Evolutionary conservation across 2,888 invertebrate species (phyloP).

Genomic region (Drosophila kanekoi): DNA sequence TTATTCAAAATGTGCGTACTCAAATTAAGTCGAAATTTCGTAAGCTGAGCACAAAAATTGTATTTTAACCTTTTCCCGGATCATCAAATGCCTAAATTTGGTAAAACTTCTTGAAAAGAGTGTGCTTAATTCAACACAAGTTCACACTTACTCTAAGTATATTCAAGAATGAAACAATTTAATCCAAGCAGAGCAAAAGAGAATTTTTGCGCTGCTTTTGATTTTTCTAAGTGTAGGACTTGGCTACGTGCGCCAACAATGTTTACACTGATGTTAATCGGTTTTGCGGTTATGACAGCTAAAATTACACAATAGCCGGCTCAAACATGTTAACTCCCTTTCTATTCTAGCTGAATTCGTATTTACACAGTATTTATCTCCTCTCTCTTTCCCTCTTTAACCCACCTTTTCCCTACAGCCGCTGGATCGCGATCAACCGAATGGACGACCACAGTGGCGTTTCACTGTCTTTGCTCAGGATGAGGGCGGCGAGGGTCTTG

Average conservation of each 20-base stretch:
- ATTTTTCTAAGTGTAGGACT: neutral
- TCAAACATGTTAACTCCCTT: conserved; percentile 10
- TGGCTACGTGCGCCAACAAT: conserved; percentile 28
- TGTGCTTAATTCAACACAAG: no score
- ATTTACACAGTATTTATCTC: conserved; percentile 6
- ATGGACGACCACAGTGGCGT: conserved; percentile 97
- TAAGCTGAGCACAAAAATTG: no score
- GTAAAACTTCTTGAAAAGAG: no score
- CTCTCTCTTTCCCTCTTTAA: neutral
- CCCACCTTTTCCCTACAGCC: conserved; percentile 87
- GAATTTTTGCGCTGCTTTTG: neutral
- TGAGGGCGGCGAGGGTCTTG: conserved; percentile 97
- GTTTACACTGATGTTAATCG: conserved; percentile 68
- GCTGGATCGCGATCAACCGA: conserved; percentile 98
- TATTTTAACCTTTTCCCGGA: no score
- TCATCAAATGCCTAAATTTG: no score
- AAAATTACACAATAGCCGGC: conserved; percentile 63
- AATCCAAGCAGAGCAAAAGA: no score
- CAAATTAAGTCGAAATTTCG: no score
- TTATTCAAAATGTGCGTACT: no score
- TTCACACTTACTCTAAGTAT: no score
- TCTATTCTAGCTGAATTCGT: neutral
- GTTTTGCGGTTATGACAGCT: conserved; percentile 77
- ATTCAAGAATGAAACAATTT: no score
- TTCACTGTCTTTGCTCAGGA: conserved; percentile 98